Evolutionary conservation across 2,888 invertebrate genomes (phyloP).

Genomic region (Synanthedon myopaeformis): DNA sequence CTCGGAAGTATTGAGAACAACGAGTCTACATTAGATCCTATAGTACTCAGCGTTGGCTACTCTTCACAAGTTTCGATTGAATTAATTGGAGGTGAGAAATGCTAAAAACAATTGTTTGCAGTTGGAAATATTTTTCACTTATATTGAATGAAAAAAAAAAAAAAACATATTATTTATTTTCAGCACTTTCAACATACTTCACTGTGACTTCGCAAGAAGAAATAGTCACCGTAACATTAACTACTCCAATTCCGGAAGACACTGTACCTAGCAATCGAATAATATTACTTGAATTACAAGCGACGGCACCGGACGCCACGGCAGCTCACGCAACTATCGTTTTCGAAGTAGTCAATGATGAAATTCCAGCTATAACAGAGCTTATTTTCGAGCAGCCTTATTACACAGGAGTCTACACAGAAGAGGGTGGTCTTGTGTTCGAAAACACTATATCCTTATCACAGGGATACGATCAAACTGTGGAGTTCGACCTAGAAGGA

Average conservation of each 20-base stretch:
- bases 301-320: slow-evolving; percentile 4
- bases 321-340: slow-evolving; percentile 5
- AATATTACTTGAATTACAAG: slow-evolving; percentile 1
- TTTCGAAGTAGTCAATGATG: slow-evolving; percentile 3
- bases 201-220: neutral
- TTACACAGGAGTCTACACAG: slow-evolving; percentile 18
- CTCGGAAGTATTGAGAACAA: slow-evolving; percentile 12
- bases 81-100: slow-evolving; percentile 18
- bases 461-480: slow-evolving; percentile 15
- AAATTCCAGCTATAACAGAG: slow-evolving; percentile 1
- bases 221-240: slow-evolving; percentile 2
- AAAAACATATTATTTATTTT: slow-evolving; percentile 1
- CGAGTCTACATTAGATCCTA: slow-evolving; percentile 8
- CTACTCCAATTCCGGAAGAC: slow-evolving; percentile 2
- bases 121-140: too few relatives aligned
- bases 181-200: slow-evolving; percentile 15
- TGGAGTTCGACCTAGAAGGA: slow-evolving; percentile 19
- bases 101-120: too few relatives aligned
- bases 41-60: slow-evolving; percentile 12
- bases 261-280: slow-evolving; percentile 2
- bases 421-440: slow-evolving; percentile 9
- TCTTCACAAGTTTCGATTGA: slow-evolving; percentile 9
- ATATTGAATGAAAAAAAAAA: too few relatives aligned
- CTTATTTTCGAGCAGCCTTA: slow-evolving; percentile 14
- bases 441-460: slow-evolving; percentile 10